A percentile compares a stretch with the other conserved stretches of the same genome.
phyloP scores from a whole-genome alignment of 2,888 invertebrate species.

The Rhagonycha fulva region DNA sequence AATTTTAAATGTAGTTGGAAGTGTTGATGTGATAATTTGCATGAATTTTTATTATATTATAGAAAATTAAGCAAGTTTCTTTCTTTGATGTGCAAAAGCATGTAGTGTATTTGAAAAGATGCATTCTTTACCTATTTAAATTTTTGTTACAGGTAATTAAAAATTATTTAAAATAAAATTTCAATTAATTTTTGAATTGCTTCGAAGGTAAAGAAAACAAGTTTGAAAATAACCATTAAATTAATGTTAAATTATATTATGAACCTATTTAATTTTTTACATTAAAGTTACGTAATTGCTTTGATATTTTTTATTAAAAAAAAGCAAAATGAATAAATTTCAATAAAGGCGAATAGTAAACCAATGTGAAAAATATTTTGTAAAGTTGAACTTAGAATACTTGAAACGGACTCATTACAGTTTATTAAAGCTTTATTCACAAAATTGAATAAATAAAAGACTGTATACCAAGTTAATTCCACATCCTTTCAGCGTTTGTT shows the following conservation, averaged over 20 bases:
- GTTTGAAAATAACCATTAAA: neutral
- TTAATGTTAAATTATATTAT: neutral
- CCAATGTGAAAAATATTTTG: neutral
- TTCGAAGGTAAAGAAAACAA: neutral
- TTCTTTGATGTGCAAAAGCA: neutral
- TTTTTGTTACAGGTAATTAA: neutral
- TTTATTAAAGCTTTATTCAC: conserved; percentile 25
- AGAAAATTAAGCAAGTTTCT: neutral
- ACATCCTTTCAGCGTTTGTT: conserved; percentile 34
- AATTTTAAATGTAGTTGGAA: neutral
- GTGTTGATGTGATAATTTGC: neutral
- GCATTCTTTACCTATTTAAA: neutral
- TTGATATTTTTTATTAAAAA: neutral
- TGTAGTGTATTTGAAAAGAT: neutral
- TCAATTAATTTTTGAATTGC: too few relatives aligned
- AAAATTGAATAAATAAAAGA: conserved; percentile 35
- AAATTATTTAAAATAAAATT: neutral
- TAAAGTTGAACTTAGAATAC: neutral
- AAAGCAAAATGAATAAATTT: neutral
- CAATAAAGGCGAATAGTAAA: neutral
- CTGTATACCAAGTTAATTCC: conserved; percentile 38
- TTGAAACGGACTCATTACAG: conserved; percentile 16
- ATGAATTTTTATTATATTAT: neutral
- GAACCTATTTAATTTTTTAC: neutral
- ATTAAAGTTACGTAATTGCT: neutral